phyloP scores from a whole-genome alignment of 2,888 invertebrate genomes.

The Polyploca ridens region DNA sequence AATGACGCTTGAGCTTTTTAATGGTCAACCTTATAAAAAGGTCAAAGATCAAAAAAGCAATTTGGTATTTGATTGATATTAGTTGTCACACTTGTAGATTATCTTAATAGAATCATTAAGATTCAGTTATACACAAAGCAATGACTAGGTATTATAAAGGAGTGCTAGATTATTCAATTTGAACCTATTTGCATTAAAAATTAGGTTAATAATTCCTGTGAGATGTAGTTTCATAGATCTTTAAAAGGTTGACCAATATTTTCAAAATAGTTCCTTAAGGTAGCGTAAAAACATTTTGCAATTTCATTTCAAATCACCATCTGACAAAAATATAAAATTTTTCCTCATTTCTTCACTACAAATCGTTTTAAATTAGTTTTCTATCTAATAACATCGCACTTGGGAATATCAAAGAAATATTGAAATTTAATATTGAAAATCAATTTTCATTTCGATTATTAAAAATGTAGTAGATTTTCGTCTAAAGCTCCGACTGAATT shows the following conservation, averaged over 20 bases:
- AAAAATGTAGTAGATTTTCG: background rate
- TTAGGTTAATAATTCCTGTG: no score
- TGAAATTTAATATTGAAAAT: constrained; percentile 13
- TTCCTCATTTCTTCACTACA: constrained; percentile 59
- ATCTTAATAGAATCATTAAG: background rate
- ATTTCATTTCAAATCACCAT: constrained; percentile 53
- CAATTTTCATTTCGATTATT: background rate
- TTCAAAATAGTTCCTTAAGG: constrained; percentile 45
- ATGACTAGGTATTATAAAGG: background rate
- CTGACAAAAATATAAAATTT: constrained; percentile 72
- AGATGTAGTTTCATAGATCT: constrained; percentile 1
- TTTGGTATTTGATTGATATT: background rate
- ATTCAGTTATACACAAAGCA: background rate
- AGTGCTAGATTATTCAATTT: no score
- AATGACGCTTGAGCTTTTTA: background rate
- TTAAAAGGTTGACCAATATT: constrained; percentile 30
- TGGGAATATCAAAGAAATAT: constrained; percentile 38
- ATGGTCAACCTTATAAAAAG: background rate
- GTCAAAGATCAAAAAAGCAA: background rate
- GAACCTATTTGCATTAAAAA: no score
- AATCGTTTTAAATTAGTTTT: constrained; percentile 66
- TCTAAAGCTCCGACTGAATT: background rate
- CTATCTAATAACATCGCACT: constrained; percentile 63
- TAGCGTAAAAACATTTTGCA: constrained; percentile 67
- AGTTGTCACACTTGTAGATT: no score